A percentile compares a stretch with the other conserved stretches of the same genome.
Evolutionary conservation across 2,113 vertebrate species (phyloP).

Genomic region (Eira barbara): DNA sequence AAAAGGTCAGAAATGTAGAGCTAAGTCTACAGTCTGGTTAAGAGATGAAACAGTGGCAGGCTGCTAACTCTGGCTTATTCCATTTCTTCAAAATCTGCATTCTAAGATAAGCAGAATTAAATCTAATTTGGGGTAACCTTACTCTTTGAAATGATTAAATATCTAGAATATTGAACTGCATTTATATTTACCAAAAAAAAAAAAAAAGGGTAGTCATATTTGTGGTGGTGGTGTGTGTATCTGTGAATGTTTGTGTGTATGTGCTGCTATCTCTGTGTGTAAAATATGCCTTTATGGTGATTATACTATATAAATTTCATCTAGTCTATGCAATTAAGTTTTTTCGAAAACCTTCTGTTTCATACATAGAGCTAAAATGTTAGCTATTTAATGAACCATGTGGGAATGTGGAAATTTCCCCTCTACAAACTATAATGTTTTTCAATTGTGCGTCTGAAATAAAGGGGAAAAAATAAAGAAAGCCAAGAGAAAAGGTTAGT

Average conservation of each 20-base stretch:
- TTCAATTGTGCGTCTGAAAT: constrained; percentile 53
- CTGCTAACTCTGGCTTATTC: background rate
- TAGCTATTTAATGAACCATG: constrained; percentile 71
- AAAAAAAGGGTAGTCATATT: background rate
- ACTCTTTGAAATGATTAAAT: background rate
- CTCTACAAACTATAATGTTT: constrained; percentile 49
- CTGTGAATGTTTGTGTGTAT: background rate
- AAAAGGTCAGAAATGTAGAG: constrained; percentile 10
- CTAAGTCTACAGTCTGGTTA: background rate
- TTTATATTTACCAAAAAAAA: background rate
- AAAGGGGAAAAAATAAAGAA: constrained; percentile 1
- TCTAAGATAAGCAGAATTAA: constrained; percentile 55
- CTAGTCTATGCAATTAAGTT: constrained; percentile 66
- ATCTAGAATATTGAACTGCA: background rate
- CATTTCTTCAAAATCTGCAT: background rate
- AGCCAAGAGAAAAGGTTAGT: constrained; percentile 38
- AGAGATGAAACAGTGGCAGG: background rate
- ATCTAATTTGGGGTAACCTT: background rate
- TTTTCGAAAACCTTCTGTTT: constrained; percentile 70
- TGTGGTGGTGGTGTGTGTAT: accelerated
- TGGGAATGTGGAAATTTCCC: constrained; percentile 64
- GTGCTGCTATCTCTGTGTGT: background rate
- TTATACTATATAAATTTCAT: constrained; percentile 63
- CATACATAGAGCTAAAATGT: constrained; percentile 63
- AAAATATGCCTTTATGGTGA: constrained; percentile 55